Conservation (phyloP, 2,113 vertebrate species). For the Gavia stellata region DNA sequence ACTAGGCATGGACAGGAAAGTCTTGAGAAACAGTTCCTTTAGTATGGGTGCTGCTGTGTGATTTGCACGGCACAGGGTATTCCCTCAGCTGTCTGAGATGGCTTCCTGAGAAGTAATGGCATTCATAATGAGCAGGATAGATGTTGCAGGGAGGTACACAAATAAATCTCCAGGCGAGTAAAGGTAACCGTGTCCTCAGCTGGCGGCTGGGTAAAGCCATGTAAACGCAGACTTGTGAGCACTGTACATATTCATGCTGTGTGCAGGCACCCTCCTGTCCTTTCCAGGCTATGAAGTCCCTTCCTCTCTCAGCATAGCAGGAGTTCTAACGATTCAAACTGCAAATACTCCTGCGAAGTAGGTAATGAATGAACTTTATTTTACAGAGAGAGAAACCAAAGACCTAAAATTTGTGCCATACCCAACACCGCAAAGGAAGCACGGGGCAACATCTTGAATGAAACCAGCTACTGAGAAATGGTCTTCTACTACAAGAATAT, state of each 20-base stretch:
- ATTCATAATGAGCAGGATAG: fast-evolving
- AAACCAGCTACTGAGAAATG: not conserved
- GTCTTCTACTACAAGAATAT: not conserved
- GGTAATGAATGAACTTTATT: not conserved
- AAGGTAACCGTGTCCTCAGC: not conserved
- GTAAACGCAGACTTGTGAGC: not conserved
- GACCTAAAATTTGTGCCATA: not conserved
- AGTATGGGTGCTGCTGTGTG: not conserved
- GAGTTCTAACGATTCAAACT: not conserved
- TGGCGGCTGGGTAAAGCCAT: not conserved
- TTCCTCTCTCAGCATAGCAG: not conserved
- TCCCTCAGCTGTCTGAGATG: not conserved
- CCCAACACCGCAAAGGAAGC: not conserved
- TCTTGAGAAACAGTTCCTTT: not conserved
- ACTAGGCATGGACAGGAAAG: not conserved
- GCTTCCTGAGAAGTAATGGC: not conserved
- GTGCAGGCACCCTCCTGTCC: not conserved
- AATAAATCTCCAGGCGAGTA: not conserved
- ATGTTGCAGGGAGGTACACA: not conserved
- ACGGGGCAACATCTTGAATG: not conserved
- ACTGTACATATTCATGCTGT: fast-evolving
- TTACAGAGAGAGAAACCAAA: not conserved
- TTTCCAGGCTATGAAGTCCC: not conserved
- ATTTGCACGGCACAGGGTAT: not conserved
- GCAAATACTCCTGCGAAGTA: not conserved